Evolutionary conservation across 30 jellyfish, hydroid and myxozoan genomes (phyloP).

Genomic region (Calvadosia cruxmelitensis): DNA sequence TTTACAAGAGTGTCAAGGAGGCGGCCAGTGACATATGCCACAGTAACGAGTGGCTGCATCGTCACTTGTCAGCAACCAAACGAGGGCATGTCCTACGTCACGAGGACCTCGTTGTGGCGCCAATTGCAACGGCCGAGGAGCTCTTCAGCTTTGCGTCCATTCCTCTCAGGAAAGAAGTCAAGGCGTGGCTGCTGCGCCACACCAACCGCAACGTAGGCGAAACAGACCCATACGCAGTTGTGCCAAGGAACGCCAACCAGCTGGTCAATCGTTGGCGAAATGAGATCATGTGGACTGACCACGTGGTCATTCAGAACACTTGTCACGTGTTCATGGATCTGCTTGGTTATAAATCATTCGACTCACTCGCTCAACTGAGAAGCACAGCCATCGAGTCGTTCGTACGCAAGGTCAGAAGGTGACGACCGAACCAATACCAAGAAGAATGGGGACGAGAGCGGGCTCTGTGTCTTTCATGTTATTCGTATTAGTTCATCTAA

Average conservation of each 20-base stretch:
- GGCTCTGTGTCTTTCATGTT: too few species aligned
- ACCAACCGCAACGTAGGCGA: constrained; percentile 9
- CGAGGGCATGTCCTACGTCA: constrained; percentile 12
- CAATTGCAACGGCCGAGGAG: not conserved
- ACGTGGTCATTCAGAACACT: not conserved
- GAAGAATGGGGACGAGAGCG: too few species aligned
- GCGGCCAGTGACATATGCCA: constrained; percentile 74
- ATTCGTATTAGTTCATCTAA: too few species aligned
- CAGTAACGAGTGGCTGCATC: not conserved
- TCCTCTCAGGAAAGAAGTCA: not conserved
- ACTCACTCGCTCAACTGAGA: not conserved
- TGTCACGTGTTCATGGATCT: not conserved
- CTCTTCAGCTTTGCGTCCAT: constrained; percentile 3
- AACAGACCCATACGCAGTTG: constrained; percentile 16
- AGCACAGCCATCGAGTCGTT: not conserved
- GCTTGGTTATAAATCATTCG: not conserved
- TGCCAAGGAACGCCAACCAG: constrained; percentile 24
- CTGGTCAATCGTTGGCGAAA: constrained; percentile 15
- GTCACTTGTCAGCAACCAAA: not conserved
- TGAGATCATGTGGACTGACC: not conserved
- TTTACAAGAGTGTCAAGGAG: constrained; percentile 26
- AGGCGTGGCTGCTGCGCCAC: constrained; percentile 8
- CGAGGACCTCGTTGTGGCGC: constrained; percentile 31
- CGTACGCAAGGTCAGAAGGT: too few species aligned
- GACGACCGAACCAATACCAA: too few species aligned